Percentiles rank a stretch among this genome's conserved stretches.
phyloP scores from a whole-genome alignment of 2,113 vertebrate species.

The Poeciliopsis turrubarensis region DNA sequence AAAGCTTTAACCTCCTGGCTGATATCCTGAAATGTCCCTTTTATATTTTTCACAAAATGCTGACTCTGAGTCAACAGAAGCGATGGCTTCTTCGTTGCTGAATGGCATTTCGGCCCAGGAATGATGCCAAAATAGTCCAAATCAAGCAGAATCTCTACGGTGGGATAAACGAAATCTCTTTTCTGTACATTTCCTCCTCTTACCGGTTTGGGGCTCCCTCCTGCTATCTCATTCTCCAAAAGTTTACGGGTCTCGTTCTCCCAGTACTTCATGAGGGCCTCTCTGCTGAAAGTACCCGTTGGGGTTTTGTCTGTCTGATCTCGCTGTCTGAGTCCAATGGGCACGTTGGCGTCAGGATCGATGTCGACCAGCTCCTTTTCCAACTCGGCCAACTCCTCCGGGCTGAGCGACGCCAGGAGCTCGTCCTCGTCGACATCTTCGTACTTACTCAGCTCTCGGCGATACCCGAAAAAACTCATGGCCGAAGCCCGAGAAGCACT shows the following conservation, averaged over 20 bases:
- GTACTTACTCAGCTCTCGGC: conserved; percentile 96
- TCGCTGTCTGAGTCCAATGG: conserved; percentile 92
- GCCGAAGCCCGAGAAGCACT: conserved; percentile 19
- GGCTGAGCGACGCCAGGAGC: conserved; percentile 90
- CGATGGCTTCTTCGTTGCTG: neutral
- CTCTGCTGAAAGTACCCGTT: conserved; percentile 92
- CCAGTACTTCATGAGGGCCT: conserved; percentile 95
- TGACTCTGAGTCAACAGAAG: neutral
- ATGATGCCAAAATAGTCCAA: neutral
- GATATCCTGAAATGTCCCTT: neutral
- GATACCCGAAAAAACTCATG: conserved; percentile 96
- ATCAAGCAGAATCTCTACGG: conserved; percentile 14
- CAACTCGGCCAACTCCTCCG: conserved; percentile 93
- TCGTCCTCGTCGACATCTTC: conserved; percentile 98
- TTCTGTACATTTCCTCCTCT: conserved; percentile 40
- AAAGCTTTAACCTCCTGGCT: neutral
- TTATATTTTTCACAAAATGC: neutral
- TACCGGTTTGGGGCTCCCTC: conserved; percentile 72
- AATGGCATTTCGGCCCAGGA: neutral
- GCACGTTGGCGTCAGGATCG: conserved; percentile 89
- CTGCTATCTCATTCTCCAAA: conserved; percentile 87
- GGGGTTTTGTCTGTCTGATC: conserved; percentile 95
- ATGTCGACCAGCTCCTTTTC: conserved; percentile 94
- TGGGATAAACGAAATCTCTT: neutral
- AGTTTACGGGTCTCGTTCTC: conserved; percentile 93